Conservation (phyloP, 2,888 invertebrate genomes). For the Megaustenia siamemsis region DNA sequence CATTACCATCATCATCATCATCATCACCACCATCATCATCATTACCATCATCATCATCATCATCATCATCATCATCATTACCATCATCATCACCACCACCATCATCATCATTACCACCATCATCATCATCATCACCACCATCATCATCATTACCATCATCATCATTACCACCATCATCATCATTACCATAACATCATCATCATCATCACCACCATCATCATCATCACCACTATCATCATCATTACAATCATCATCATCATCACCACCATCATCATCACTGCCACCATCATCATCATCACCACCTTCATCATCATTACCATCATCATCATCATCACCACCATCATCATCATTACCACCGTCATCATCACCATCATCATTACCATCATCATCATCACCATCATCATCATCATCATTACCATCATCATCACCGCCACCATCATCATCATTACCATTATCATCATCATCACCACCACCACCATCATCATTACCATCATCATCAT, state of each 20-base stretch:
- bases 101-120: background rate
- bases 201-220: background rate
- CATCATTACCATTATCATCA: background rate
- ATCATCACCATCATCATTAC: background rate
- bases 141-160: background rate
- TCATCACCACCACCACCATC: background rate
- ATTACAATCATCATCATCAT: background rate
- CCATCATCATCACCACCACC: background rate
- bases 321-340: background rate
- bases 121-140: background rate
- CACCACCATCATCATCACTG: background rate
- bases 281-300: background rate
- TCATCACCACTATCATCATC: background rate
- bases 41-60: background rate
- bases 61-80: background rate
- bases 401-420: background rate
- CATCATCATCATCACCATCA: background rate
- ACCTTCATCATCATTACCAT: background rate
- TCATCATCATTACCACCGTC: background rate
- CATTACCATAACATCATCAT: too few species aligned
- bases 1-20: background rate
- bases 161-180: background rate
- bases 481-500: background rate
- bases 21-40: background rate
- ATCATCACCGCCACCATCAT: background rate